Base-by-base conservation (phyloP, 1,140 invertebrate species). In the Nixonia krombeini region DNA sequence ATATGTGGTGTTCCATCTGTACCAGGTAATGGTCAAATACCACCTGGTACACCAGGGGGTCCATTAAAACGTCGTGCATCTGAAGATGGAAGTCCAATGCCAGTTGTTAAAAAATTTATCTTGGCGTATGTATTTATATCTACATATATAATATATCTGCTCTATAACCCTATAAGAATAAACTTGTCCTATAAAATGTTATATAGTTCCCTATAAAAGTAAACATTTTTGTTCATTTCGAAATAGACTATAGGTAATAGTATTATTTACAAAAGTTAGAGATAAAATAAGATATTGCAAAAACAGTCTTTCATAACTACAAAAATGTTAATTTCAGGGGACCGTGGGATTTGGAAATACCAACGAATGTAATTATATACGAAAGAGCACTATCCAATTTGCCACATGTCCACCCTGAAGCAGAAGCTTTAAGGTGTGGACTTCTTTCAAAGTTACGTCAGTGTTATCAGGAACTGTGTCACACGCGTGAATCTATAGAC, bases 341-440 rank as follows among this genome's bases (percentile, higher is more conserved):
- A 2, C 96, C 96, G 10, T 99, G 96, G 96, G 96, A 99, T 82
- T 89, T 98, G 74, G 96, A 98, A 79, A 90, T 98, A 56, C 89
- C 91, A 21, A 96, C 95, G 18, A 98, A 98, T 89, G 93, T 93
- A 28, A 91, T 97, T n/a, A 95, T 98, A 73, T 94, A 91, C 78
- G 95, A 98, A 82, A 86, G 95, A 53, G 89, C 91, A 7, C 93
- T 93, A 0, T 92, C 92, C 49, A 90, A 91, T 65, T 88, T 93
- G 40, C 92, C 93, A n/a, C 96, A 97, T 71, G 94, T 96, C 16
- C 94, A 97, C 88, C 96, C 96, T 0, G 95, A 97, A 74, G 90
- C 94, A 9, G 96, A 99, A 85, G 89, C 90, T 4, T 88, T 93
- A 45, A 86, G 96, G 53, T 93, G 92, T 61, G 89, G 90, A 59